These are phyloP conservation scores for Hyposmocoma kahamanoa DNA, from an alignment of 1,140 invertebrate genomes.

Conservation along the genomic window DNA sequence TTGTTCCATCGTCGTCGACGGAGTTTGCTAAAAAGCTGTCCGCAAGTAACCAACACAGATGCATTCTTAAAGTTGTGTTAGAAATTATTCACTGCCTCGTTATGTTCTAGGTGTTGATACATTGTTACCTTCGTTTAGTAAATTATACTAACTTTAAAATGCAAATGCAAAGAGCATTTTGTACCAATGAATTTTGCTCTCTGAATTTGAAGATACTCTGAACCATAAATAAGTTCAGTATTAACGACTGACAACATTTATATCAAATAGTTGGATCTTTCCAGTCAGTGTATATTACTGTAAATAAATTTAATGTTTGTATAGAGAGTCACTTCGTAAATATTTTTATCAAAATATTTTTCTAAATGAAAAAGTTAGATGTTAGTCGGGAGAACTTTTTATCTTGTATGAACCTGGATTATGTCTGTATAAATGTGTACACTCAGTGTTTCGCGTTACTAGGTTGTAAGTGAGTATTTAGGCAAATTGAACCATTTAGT, in stretches of 20 bases:
- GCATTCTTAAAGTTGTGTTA: constrained; percentile 10
- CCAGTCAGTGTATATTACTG: too few species aligned
- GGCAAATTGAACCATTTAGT: constrained; percentile 40
- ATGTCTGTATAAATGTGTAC: not conserved
- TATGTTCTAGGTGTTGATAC: not conserved
- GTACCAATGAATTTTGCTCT: too few species aligned
- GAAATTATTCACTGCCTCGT: constrained; percentile 6
- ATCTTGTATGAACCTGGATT: not conserved
- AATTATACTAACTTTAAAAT: not conserved
- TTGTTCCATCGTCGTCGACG: too few species aligned
- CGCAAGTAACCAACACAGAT: too few species aligned
- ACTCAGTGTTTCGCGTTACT: not conserved
- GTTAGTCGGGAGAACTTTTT: not conserved
- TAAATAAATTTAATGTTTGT: constrained; percentile 50
- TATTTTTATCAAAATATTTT: constrained; percentile 69
- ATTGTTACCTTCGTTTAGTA: not conserved
- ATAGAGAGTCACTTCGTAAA: constrained; percentile 49
- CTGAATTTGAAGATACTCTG: too few species aligned
- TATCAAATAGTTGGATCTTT: too few species aligned
- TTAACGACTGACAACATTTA: too few species aligned
- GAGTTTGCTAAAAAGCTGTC: too few species aligned
- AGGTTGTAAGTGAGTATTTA: not conserved
- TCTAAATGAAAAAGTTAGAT: constrained; percentile 32
- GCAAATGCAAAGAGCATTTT: too few species aligned
- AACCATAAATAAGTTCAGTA: too few species aligned